Percentiles rank a stretch among this genome's conserved stretches.
phyloP scores from a whole-genome alignment of 2,888 invertebrate species.

The Chalcosyrphus nemorum region DNA sequence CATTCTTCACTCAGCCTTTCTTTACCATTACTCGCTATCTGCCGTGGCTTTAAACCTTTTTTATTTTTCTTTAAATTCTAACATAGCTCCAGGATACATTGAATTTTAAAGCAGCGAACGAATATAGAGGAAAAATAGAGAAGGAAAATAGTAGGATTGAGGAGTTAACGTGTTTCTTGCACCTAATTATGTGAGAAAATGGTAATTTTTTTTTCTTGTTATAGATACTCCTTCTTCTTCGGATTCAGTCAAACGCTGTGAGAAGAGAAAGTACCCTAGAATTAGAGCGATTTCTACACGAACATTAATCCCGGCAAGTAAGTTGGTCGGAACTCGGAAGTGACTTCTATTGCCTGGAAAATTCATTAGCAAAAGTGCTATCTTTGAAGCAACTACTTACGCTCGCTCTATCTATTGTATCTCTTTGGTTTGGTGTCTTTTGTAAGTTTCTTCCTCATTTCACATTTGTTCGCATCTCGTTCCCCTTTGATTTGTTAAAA shows the following conservation, averaged over 20 bases:
- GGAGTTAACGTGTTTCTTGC: slow-evolving; percentile 55
- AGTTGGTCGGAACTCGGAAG: slow-evolving; percentile 26
- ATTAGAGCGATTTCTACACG: slow-evolving; percentile 61
- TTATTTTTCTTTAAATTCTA: neutral
- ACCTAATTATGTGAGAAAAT: slow-evolving; percentile 68
- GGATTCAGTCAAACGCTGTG: slow-evolving; percentile 37
- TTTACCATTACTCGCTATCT: slow-evolving; percentile 6
- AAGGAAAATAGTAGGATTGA: slow-evolving; percentile 16
- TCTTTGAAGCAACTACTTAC: slow-evolving; percentile 12
- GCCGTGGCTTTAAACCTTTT: neutral
- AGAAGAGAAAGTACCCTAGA: slow-evolving; percentile 33
- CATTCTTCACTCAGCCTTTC: slow-evolving; percentile 16
- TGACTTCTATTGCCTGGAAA: slow-evolving; percentile 57
- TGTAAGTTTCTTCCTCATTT: slow-evolving; percentile 39
- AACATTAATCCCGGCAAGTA: slow-evolving; percentile 52
- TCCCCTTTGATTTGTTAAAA: slow-evolving; percentile 67
- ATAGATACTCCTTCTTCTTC: slow-evolving; percentile 18
- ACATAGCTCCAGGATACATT: slow-evolving; percentile 6
- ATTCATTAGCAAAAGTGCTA: slow-evolving; percentile 70
- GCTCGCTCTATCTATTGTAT: too few relatives aligned
- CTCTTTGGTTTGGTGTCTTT: slow-evolving; percentile 15
- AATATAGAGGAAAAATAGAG: neutral
- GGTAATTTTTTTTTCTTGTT: slow-evolving; percentile 30
- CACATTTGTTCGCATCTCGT: slow-evolving; percentile 12
- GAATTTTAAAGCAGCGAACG: neutral